A percentile compares a stretch with the other conserved stretches of the same genome.
Conservation (phyloP, 2,797 vertebrate species). For the Enteromius viviparus region DNA sequence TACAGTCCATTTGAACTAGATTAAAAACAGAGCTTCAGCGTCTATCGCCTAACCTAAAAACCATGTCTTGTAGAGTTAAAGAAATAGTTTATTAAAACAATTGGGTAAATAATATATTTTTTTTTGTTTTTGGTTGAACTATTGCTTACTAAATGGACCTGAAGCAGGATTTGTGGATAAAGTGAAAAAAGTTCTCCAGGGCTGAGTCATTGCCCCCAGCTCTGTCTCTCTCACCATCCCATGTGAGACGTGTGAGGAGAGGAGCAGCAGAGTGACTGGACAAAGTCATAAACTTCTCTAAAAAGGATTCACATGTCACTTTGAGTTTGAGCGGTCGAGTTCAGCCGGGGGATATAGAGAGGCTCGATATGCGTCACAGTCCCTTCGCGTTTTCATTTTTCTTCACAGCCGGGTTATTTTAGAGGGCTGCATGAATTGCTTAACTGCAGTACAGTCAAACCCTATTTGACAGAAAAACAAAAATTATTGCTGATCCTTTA, state of each 20-base stretch:
- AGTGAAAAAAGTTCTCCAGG: conserved; percentile 27
- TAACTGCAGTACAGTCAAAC: conserved; percentile 13
- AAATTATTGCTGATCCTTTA: not conserved
- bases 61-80: not conserved
- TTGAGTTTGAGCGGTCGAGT: conserved; percentile 45
- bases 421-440: conserved; percentile 13
- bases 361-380: conserved; percentile 35
- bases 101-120: not conserved
- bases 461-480: not conserved
- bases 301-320: conserved; percentile 55
- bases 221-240: conserved; percentile 29
- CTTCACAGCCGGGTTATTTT: conserved; percentile 15
- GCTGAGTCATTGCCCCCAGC: conserved; percentile 14
- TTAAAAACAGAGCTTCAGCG: not conserved
- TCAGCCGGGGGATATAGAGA: conserved; percentile 34
- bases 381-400: conserved; percentile 15
- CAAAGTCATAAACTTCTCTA: conserved; percentile 55
- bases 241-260: conserved; percentile 52
- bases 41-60: not conserved
- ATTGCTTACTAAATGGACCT: conserved; percentile 14
- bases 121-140: not conserved
- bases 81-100: not conserved
- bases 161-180: conserved; percentile 9
- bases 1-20: not conserved
- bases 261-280: conserved; percentile 31